A percentile compares a stretch with the other conserved stretches of the same genome.
Evolutionary conservation across 2,797 vertebrate genomes (phyloP).

Genomic region (Apogon hyalosoma): DNA sequence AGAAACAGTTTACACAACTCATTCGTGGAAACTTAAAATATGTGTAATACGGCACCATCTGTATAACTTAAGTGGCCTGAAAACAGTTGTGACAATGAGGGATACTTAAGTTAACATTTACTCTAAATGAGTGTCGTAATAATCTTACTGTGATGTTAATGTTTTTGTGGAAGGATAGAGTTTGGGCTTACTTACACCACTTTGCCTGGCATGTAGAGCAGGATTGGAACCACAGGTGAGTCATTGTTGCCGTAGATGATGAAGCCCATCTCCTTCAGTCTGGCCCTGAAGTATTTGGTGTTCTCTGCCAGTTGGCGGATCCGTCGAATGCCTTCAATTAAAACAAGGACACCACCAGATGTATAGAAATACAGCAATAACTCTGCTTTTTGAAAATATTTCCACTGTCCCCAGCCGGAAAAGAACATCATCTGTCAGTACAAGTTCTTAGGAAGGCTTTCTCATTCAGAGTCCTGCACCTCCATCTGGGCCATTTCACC

Average conservation of each 20-base stretch:
- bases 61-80: constrained; percentile 53
- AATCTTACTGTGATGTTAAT: not conserved
- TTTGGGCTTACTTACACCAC: constrained; percentile 88
- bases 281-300: constrained; percentile 90
- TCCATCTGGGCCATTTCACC: constrained; percentile 69
- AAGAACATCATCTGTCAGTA: constrained; percentile 43
- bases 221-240: constrained; percentile 91
- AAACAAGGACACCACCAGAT: constrained; percentile 56
- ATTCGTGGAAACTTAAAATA: constrained; percentile 64
- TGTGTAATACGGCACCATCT: constrained; percentile 47
- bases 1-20: constrained; percentile 42
- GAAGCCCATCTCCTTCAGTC: constrained; percentile 91
- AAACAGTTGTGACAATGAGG: constrained; percentile 35
- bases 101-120: constrained; percentile 16
- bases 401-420: constrained; percentile 20
- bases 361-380: constrained; percentile 43
- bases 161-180: constrained; percentile 2
- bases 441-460: constrained; percentile 30
- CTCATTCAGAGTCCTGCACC: constrained; percentile 49
- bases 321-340: constrained; percentile 85
- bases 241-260: constrained; percentile 92
- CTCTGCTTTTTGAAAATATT: constrained; percentile 9
- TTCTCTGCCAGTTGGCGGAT: constrained; percentile 89
- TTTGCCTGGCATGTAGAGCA: constrained; percentile 95
- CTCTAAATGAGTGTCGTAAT: constrained; percentile 8